Evolutionary conservation across 2,797 vertebrate genomes (phyloP).

Genomic region (Podarcis siculus): DNA sequence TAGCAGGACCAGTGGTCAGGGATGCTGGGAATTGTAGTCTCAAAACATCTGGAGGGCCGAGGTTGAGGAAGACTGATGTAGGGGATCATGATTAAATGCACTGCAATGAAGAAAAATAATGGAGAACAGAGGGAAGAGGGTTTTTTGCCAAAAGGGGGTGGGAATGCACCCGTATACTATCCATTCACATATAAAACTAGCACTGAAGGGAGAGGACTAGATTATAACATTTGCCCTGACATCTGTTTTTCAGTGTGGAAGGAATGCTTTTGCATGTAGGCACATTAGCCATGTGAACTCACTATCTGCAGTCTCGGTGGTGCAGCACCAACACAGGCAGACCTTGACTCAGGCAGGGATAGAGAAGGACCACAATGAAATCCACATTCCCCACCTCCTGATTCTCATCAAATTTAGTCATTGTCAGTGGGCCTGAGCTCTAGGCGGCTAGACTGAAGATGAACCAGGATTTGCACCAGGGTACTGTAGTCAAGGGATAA

Average conservation of each 20-base stretch:
- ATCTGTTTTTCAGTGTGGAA: neutral
- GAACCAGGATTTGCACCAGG: fast-evolving
- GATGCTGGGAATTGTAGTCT: no score
- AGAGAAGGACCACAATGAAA: neutral
- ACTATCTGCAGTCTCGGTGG: neutral
- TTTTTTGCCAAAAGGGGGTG: neutral
- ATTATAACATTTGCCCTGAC: neutral
- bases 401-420: neutral
- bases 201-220: no score
- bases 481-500: neutral
- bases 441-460: fast-evolving
- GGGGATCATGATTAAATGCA: no score
- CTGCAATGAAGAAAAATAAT: no score
- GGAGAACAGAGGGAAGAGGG: no score
- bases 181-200: neutral
- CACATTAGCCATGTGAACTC: neutral
- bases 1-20: no score
- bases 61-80: no score
- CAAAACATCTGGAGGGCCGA: no score
- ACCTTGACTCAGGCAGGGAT: neutral
- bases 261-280: no score
- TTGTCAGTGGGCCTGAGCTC: neutral
- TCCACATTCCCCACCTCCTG: neutral
- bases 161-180: neutral
- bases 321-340: neutral